Evolutionary conservation across 2,888 invertebrate species (phyloP), one percentile per base, ranked within the genome.

Genomic region (Omphaloscelis lunosa): DNA sequence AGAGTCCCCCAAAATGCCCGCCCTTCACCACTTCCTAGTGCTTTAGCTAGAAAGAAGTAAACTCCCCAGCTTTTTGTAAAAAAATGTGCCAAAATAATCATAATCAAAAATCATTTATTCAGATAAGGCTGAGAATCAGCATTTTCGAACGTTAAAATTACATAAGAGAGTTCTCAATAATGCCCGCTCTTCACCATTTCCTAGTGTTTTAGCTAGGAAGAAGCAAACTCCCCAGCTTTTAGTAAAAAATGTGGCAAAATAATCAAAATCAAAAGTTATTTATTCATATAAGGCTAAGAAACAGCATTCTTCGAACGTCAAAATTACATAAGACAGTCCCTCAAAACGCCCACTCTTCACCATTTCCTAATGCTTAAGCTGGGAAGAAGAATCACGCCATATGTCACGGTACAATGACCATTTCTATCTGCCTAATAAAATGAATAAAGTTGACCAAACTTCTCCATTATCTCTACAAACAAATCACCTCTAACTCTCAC

Each of bases 401-500:
- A 59, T 17, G 17, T 77, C 66, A 58, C 9, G 0, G 0, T 48
- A 29, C 9, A 7, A 59, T 20, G 4, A 39, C 23, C 5, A 27
- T 12, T 20, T 15, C 23, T 29, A 11, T 48, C 2, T 29, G 15
- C 23, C 5, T 27, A 29, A 70, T 56, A 41, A 15, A 41, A 4
- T 48, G 0, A 58, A 69, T 45, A 80, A 75, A 68, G 63, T 65
- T 29, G 39, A 20, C 15, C 15, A 23, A 53, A n/a, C 79, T 58
- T 23, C 48, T 67, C n/a, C 9, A 79, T 75, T 62, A 75, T 15
- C 3, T 62, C 29, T 8, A 7, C 17, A 48, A 68, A 34, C 34
- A 68, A 75, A 71, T 68, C 48, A 51, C 23, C 0, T 41, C 1
- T 12, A 20, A 20, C 51, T 65, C 34, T 23, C 82, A 84, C 48